phyloP scores from a whole-genome alignment of 2,113 vertebrate species.

The Xiphophorus hellerii region DNA sequence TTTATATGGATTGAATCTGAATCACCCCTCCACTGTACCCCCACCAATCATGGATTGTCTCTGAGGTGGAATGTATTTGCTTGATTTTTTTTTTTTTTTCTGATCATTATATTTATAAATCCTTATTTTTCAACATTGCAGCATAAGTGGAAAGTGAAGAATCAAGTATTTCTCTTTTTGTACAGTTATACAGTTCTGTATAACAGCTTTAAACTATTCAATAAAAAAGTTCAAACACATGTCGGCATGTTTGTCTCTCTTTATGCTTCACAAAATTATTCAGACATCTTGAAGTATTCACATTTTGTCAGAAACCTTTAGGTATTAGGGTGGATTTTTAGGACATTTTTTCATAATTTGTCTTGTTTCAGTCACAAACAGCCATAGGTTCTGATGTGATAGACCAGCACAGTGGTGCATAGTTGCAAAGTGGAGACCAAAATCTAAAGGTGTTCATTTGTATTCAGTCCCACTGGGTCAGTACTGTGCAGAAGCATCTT shows the following conservation, averaged over 20 bases:
- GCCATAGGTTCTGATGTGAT: too few species aligned
- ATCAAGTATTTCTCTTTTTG: constrained; percentile 53
- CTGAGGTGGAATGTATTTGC: constrained; percentile 60
- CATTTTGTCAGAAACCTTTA: neutral
- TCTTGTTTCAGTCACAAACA: too few species aligned
- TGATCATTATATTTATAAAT: constrained; percentile 39
- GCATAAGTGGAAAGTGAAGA: constrained; percentile 22
- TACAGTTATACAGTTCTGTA: constrained; percentile 35
- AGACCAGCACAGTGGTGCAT: too few species aligned
- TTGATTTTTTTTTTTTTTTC: constrained; percentile 10
- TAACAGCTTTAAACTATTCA: constrained; percentile 64
- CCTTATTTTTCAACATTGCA: constrained; percentile 7
- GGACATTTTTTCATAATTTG: too few species aligned
- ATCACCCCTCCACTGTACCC: constrained; percentile 16
- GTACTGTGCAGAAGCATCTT: too few species aligned
- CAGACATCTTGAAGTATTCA: neutral
- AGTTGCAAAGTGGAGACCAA: too few species aligned
- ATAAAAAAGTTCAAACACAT: constrained; percentile 71
- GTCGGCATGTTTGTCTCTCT: constrained; percentile 21
- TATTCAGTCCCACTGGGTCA: too few species aligned
- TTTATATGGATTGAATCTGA: constrained; percentile 39
- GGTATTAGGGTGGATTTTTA: too few species aligned
- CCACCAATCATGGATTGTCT: constrained; percentile 1
- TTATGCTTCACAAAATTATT: constrained; percentile 2
- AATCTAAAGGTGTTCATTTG: too few species aligned